A percentile compares a stretch with the other conserved stretches of the same genome.
phyloP scores from a whole-genome alignment of 2,888 invertebrate species.

The Synanthedon vespiformis region DNA sequence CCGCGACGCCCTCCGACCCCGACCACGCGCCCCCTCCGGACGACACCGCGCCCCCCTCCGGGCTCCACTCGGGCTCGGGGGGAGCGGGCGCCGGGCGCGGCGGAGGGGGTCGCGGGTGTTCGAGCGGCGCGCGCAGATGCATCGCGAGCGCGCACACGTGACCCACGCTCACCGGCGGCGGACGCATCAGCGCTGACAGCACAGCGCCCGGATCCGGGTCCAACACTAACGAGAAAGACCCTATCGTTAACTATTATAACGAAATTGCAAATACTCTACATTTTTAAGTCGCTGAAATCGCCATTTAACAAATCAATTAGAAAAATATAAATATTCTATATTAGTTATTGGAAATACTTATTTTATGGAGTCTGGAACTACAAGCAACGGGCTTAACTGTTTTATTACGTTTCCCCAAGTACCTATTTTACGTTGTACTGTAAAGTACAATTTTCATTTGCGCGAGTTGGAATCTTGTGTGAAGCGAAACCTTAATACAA shows the following conservation, averaged over 20 bases:
- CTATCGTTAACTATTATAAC: not conserved
- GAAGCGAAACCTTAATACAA: not conserved
- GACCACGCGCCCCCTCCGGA: constrained; percentile 13
- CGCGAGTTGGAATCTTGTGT: too few species aligned
- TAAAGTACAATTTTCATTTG: too few species aligned
- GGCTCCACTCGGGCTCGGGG: constrained; percentile 4
- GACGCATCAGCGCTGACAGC: constrained; percentile 49
- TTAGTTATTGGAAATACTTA: too few species aligned
- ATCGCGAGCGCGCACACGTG: constrained; percentile 40
- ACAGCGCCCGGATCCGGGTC: constrained; percentile 38
- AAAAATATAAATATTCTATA: too few species aligned
- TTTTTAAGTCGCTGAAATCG: too few species aligned
- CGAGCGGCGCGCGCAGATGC: constrained; percentile 35
- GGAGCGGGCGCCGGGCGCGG: constrained; percentile 11
- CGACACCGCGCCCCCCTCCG: constrained; percentile 11
- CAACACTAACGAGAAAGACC: constrained; percentile 24
- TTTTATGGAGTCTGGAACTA: too few species aligned
- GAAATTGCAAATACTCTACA: too few species aligned
- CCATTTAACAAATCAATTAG: too few species aligned
- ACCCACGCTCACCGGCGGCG: constrained; percentile 21
- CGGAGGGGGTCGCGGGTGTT: constrained; percentile 16
- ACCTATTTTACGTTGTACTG: too few species aligned
- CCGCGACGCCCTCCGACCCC: constrained; percentile 42
- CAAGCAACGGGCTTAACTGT: not conserved
- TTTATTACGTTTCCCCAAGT: too few species aligned